Evolutionary conservation across 2,888 invertebrate genomes (phyloP).

Genomic region (Dione juno): DNA sequence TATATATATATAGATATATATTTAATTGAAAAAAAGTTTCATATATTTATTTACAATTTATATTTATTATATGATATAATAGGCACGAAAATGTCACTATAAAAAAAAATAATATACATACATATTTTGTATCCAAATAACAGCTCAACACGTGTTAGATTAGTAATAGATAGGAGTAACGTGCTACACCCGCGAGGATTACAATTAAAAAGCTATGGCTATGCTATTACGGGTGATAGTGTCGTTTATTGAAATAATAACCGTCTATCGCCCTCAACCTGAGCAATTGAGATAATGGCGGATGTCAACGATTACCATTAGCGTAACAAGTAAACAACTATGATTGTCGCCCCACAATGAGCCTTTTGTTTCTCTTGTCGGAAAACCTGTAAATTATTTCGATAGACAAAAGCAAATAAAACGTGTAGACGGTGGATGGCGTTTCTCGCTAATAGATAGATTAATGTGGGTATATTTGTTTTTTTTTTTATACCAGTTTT

Average conservation of each 20-base stretch:
- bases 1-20: too few species aligned
- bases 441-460: slow-evolving; percentile 12
- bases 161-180: slow-evolving; percentile 28
- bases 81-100: too few species aligned
- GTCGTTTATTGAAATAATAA: slow-evolving; percentile 53
- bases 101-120: neutral
- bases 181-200: slow-evolving; percentile 29
- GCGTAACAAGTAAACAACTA: slow-evolving; percentile 51
- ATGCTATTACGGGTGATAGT: slow-evolving; percentile 32
- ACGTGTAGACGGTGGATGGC: neutral
- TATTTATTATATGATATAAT: too few species aligned
- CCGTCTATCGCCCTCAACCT: slow-evolving; percentile 44
- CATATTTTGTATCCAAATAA: neutral
- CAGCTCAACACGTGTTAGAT: slow-evolving; percentile 1
- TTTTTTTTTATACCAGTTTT: neutral
- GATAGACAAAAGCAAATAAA: slow-evolving; percentile 26
- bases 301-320: slow-evolving; percentile 58
- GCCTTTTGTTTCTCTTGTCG: slow-evolving; percentile 37
- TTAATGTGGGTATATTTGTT: slow-evolving; percentile 1
- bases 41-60: neutral
- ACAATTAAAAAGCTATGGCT: slow-evolving; percentile 39
- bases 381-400: slow-evolving; percentile 30
- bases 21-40: neutral
- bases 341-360: slow-evolving; percentile 44
- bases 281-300: slow-evolving; percentile 52